Base-by-base conservation (phyloP, 1,140 invertebrate species). In the Platorchestia sp. region DNA sequence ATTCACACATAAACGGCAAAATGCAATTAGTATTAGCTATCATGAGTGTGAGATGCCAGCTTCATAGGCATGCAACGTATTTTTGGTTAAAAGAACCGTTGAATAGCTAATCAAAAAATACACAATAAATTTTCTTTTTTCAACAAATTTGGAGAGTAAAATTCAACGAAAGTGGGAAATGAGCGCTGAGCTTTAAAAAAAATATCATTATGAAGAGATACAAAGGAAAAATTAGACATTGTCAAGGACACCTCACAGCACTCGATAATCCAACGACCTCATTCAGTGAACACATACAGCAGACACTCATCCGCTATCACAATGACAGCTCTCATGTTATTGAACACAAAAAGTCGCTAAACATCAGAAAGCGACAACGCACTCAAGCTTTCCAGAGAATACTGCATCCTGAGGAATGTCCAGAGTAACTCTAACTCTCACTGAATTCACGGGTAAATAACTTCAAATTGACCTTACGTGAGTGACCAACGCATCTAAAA, bases 1-100 rank as follows among this genome's bases (percentile, higher is more conserved):
- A 90, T 90, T 90, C 87, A 90, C 87, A 43, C 87, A 90, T 90
- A 90, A 42, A 90, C 44, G 87, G 87, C 44, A 90, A 90, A 90
- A 90, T 90, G 44, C 59, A 75, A 75, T 75, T 75, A 75, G 59
- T 75, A 75, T 75, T 75, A 75, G 59, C 59, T 75, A 75, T 75
- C 59, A 75, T 36, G 59, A 75, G 59, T 75, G 59, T 75, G 59
- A 75, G 27, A 75, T 75, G 59, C 59, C 59, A 75, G 59, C 59
- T 75, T 75, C 27, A 75, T 27, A 75, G 59, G 59, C 59, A 75
- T 27, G 59, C 27, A 36, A 75, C 27, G 59, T 75, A 19, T 36
- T 75, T n/a, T 10, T 36, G 36, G 14, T 75, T 75, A 75, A 75
- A 75, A 75, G 59, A 75, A 75, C 59, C 36, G 36, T 22, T 75